phyloP scores from a whole-genome alignment of 2,888 invertebrate species.

The Latrodectus elegans region DNA sequence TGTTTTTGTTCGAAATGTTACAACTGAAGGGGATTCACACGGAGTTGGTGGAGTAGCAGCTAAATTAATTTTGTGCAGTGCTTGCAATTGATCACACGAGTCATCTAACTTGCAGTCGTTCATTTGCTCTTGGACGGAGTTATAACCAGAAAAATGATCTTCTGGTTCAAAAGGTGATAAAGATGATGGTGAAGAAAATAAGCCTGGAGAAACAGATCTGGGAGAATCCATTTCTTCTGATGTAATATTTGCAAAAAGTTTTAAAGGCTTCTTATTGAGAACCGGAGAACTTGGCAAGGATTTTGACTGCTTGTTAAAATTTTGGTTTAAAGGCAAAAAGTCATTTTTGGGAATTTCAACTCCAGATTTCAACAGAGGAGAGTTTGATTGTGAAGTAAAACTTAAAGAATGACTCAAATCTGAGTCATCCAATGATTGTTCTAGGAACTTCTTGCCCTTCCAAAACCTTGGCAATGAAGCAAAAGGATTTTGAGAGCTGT shows the following conservation, averaged over 20 bases:
- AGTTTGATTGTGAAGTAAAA: constrained; percentile 75
- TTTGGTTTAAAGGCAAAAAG: not conserved
- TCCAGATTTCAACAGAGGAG: constrained; percentile 73
- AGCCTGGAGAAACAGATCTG: constrained; percentile 56
- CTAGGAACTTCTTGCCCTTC: constrained; percentile 86
- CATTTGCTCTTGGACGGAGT: constrained; percentile 68
- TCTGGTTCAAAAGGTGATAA: constrained; percentile 61
- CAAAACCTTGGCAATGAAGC: constrained; percentile 84
- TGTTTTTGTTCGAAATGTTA: constrained; percentile 50
- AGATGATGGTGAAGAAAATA: constrained; percentile 56
- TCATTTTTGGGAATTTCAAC: constrained; percentile 72
- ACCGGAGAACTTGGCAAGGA: constrained; percentile 69
- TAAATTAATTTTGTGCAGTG: not conserved
- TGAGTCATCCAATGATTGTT: constrained; percentile 74
- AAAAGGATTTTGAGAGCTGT: constrained; percentile 81
- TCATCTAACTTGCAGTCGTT: constrained; percentile 63
- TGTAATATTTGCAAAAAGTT: constrained; percentile 14
- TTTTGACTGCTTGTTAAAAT: constrained; percentile 13
- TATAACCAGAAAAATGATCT: constrained; percentile 37
- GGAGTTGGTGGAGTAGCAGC: not conserved
- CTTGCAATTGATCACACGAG: constrained; percentile 2
- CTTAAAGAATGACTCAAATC: constrained; percentile 82
- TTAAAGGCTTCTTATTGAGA: constrained; percentile 54
- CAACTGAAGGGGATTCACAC: constrained; percentile 15
- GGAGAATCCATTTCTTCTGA: constrained; percentile 36